These are phyloP conservation scores for Ennomos fuscantarius DNA, from an alignment of 2,888 invertebrate species.

Conservation along the genomic window DNA sequence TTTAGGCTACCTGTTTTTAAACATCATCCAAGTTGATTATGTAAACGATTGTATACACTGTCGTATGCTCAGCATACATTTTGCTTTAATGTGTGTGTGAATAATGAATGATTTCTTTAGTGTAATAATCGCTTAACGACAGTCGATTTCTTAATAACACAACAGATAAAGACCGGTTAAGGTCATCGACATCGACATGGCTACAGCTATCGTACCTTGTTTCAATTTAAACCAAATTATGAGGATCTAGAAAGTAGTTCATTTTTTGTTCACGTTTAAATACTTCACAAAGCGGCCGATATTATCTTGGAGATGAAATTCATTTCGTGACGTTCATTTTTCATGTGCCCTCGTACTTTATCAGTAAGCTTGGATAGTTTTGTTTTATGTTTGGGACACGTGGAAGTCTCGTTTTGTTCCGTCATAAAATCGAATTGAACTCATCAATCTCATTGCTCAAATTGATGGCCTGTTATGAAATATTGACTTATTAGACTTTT, in stretches of 20 bases:
- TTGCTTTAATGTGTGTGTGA: no score
- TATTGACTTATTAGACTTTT: constrained; percentile 23
- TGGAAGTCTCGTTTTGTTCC: constrained; percentile 31
- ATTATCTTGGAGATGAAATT: constrained; percentile 38
- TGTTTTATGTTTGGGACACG: constrained; percentile 38
- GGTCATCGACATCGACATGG: constrained; percentile 48
- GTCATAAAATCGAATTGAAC: constrained; percentile 41
- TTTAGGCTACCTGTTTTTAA: no score
- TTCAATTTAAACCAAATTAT: constrained; percentile 21
- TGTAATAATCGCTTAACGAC: not conserved
- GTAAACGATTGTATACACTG: no score
- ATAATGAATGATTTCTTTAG: not conserved
- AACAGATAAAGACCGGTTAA: constrained; percentile 12
- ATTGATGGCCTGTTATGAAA: constrained; percentile 24
- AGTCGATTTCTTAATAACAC: not conserved
- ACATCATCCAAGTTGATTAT: no score
- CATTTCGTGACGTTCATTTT: constrained; percentile 39
- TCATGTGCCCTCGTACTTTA: constrained; percentile 37
- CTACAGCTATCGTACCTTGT: constrained; percentile 27
- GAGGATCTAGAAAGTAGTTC: constrained; percentile 31
- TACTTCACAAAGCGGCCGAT: constrained; percentile 27
- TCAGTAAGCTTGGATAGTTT: constrained; percentile 38
- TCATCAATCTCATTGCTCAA: constrained; percentile 29
- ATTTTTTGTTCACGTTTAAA: constrained; percentile 23
- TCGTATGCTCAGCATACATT: no score